These are phyloP conservation scores for Quiscalus mexicanus DNA, from an alignment of 2,113 vertebrate species.

Conservation along the genomic window DNA sequence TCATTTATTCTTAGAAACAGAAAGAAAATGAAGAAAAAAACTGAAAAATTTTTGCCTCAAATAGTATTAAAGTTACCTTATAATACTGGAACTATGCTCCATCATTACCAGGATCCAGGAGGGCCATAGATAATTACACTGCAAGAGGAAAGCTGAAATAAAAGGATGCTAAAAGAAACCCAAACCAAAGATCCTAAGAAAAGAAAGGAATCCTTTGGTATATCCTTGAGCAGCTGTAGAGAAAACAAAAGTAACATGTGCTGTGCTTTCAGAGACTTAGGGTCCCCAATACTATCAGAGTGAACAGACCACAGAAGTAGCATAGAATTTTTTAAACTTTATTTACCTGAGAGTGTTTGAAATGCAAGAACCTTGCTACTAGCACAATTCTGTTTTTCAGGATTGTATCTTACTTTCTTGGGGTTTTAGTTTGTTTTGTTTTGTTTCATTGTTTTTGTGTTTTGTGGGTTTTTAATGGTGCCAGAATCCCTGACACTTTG, in stretches of 20 bases:
- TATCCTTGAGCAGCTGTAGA: background rate
- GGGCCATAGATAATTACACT: background rate
- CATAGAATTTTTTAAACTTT: background rate
- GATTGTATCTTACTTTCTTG: background rate
- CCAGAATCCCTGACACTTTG: fast-evolving
- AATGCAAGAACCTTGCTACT: background rate
- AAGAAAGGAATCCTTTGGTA: background rate
- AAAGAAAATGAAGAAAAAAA: conserved; percentile 23
- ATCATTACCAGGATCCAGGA: background rate
- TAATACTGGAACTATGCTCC: background rate
- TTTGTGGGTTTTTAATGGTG: fast-evolving
- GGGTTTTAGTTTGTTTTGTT: fast-evolving
- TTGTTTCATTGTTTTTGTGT: background rate
- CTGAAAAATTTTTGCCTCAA: background rate
- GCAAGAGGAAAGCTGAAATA: background rate
- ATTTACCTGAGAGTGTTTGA: background rate
- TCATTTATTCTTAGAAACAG: conserved; percentile 67
- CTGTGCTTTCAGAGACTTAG: background rate
- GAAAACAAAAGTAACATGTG: background rate
- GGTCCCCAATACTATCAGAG: background rate
- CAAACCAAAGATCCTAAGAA: background rate
- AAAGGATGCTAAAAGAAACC: background rate
- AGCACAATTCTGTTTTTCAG: background rate
- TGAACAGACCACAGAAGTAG: background rate
- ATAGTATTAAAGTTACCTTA: background rate